Evolutionary conservation across 2,113 vertebrate species (phyloP), one percentile per base, ranked within the genome.

Genomic region (Carassius carassius): DNA sequence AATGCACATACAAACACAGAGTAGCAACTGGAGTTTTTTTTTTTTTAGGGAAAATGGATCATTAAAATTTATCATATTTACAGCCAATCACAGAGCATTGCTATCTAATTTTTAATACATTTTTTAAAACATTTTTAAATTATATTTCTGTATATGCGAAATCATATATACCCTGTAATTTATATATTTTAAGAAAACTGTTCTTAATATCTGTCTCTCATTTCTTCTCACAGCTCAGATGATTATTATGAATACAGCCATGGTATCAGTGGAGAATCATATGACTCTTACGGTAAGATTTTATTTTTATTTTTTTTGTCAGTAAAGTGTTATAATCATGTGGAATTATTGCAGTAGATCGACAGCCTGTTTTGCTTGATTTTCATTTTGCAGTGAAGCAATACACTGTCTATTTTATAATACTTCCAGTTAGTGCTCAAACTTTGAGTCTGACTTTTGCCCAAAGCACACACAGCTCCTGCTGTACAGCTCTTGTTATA

Each of bases 201-300:
- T 60, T 60, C 56, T 60, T 10, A 60, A 60, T 60, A 10, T 78
- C 19, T 76, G 25, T 78, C 16, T 86, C 29, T 44, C 8, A 21
- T 70, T 83, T 87, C 17, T 90, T 69, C 90, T 90, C 78, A 32
- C 96, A 99, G 98, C 88, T 96, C 97, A 90, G 94, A 96, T 10
- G 97, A 99, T 91, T 99, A 99, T 94, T 99, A 99, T 23, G 98
- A 99, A 89, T 99, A 99, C 1, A 97, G 96, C 58, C 96, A 96
- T 0, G 95, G 95, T 56, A 91, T 96, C 89, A 95, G 94, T 19
- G 97, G 96, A 32, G 97, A 99, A 73, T 94, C 96, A 0, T 99
- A 98, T 0, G 41, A 44, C 41, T 10, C 9, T 47, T 17, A 99
- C 0, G 97, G 98, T 99, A 93, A 98, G 98, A 70, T 67, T 96